These are phyloP conservation scores for Rhyacophila evoluta DNA, from an alignment of 2,888 invertebrate genomes.

Conservation along the genomic window DNA sequence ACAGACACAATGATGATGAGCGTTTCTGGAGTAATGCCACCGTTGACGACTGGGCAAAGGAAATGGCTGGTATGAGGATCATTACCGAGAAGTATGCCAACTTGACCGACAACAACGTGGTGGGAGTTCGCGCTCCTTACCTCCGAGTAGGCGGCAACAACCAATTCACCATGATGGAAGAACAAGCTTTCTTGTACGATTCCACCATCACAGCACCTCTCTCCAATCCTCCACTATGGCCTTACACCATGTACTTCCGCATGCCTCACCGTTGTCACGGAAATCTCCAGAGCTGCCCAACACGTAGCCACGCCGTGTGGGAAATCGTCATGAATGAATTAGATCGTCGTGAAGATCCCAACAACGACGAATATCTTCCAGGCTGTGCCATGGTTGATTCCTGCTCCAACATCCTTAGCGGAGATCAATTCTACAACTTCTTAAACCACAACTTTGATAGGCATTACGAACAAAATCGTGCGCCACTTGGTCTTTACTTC, in stretches of 20 bases:
- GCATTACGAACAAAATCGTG: conserved; percentile 91
- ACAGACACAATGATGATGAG: conserved; percentile 90
- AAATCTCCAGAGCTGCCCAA: conserved; percentile 91
- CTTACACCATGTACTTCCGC: conserved; percentile 97
- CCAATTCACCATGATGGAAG: conserved; percentile 98
- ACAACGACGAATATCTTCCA: conserved; percentile 88
- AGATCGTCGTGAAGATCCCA: conserved; percentile 91
- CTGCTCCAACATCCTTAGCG: conserved; percentile 91
- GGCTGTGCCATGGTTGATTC: conserved; percentile 97
- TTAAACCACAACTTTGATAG: conserved; percentile 93
- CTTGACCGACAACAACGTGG: conserved; percentile 90
- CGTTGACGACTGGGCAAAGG: conserved; percentile 93
- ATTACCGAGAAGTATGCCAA: conserved; percentile 92
- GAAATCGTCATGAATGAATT: conserved; percentile 97
- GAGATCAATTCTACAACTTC: conserved; percentile 95
- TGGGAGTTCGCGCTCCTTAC: conserved; percentile 91
- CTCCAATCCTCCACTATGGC: conserved; percentile 95
- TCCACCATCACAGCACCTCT: conserved; percentile 94
- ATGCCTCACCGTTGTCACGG: conserved; percentile 96
- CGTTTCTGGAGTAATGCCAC: conserved; percentile 94
- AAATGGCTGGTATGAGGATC: conserved; percentile 94
- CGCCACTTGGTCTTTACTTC: conserved; percentile 91
- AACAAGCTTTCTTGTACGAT: conserved; percentile 94
- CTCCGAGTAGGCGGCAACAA: conserved; percentile 94
- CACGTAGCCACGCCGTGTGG: conserved; percentile 94